Base-by-base conservation (phyloP, 2,888 invertebrate genomes). In the Drosophila parthenogenetica region DNA sequence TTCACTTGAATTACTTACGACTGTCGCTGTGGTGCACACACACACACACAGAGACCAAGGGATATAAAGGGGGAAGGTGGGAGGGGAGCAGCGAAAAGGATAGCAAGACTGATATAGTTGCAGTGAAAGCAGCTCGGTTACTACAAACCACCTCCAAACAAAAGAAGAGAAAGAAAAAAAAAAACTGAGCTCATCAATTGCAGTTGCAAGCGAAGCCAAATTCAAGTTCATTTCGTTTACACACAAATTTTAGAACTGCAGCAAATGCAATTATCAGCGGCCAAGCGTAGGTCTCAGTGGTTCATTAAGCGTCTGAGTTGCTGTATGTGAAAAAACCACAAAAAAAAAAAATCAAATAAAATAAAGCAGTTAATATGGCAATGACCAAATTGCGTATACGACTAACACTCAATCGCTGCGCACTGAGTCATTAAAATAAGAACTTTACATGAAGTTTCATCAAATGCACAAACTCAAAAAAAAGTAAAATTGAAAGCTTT, bases 1-100 rank as follows among this genome's bases (percentile, higher is more conserved):
- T 87, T 77, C 88, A 80, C 81, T 84, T 82, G 83, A 89, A 90
- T 90, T 90, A 87, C 87, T 87, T 85, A 87, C 87, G 82, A 80
- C 83, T 82, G 76, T 73, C 79, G 73, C 73, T 72, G 76, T 57
- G 76, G 60, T 71, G 74, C 63, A 48, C 66, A 50, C 39, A 48
- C 66, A 50, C 39, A 48, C 32, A 42, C 37, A 43, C 5, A 14
- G 11, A 40, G 19, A 1, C 8, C 8, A 10, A 29, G 32, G n/a
- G 45, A n/a, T 37, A 1, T 49, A 22, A 43, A 16, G 46, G 42
- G 42, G 39, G 40, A 10, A 10, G 22, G 35, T n/a, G 19, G 4
- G 22, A 2, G 32, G 2, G 32, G 10, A 0, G 32, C 5, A 32
- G 32, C 2, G 22, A 22, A 22, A 3, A 22, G 22, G 22, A 22